Evolutionary conservation across 2,113 vertebrate species (phyloP), one percentile per base, ranked within the genome.

Genomic region (Trinectes maculatus): DNA sequence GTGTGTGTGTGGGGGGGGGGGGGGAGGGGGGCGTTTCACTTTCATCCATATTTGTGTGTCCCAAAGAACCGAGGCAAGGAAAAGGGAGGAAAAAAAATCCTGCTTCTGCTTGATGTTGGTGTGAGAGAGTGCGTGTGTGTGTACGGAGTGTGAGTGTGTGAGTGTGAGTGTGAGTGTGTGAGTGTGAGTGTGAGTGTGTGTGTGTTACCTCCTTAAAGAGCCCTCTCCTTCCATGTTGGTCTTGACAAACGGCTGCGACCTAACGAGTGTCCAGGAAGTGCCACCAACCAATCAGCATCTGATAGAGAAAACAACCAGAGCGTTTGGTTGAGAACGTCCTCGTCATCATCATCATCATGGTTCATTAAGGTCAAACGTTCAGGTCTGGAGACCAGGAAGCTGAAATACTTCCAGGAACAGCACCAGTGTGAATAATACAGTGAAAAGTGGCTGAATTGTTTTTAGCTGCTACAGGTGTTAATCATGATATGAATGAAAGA

Each of bases 211-310:
- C 78, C 89, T 87, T 5, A 92, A 79, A 3, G 90, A 90, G 34
- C 90, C 87, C 68, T 91, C 88, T 61, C 87, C 73, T 21, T 91
- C 91, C 91, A 92, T 92, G 47, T 63, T 63, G 42, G 73, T 37
- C 37, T 11, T 5, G 34, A 57, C 67, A 51, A 56, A 75, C 60
- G 54, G 62, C 72, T 53, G 57, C 15, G 28, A 70, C 53, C 67
- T 87, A 82, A 62, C 24, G 67, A 82, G 68, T 39, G 12, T 29
- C 29, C 36, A 40, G 31, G 4, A 42, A 59, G 37, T 43, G 11
- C 44, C 49, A 11, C 19, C 21, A 42, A 51, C 29, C 34, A 74
- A 36, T 54, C 82, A 68, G 68, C 82, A 89, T 90, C 86, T 86
- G 66, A 64, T 74, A 56, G 63, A 37, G 54, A 51, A 67, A 47